phyloP scores from a whole-genome alignment of 1,140 invertebrate species.

The Aphaenogaster floridana region DNA sequence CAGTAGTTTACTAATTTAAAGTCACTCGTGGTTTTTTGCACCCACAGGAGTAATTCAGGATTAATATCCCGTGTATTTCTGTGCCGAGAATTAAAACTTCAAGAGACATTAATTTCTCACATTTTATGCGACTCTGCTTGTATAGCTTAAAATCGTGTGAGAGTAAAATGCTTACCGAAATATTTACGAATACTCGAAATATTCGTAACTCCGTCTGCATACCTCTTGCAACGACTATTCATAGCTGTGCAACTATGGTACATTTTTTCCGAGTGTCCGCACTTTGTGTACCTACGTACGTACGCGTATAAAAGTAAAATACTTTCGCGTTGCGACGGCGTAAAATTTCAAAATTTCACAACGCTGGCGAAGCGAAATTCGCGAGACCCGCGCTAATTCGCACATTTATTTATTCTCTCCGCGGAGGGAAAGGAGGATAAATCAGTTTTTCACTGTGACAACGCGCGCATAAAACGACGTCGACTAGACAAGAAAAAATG shows the following conservation, averaged over 20 bases:
- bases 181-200: constrained; percentile 14
- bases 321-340: constrained; percentile 19
- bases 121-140: neutral
- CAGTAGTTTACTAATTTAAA: constrained; percentile 1
- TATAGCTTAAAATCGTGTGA: neutral
- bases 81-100: constrained; percentile 5
- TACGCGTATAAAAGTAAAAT: constrained; percentile 11
- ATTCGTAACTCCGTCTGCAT: neutral
- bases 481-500: neutral
- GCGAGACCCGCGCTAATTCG: constrained; percentile 40
- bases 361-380: constrained; percentile 1
- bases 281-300: neutral
- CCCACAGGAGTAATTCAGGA: neutral
- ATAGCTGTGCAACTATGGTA: neutral
- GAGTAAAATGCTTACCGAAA: constrained; percentile 27
- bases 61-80: neutral
- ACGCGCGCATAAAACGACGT: neutral
- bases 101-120: constrained; percentile 21
- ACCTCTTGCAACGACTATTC: neutral
- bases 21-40: neutral
- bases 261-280: constrained; percentile 15
- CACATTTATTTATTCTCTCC: constrained; percentile 55
- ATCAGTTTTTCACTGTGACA: constrained; percentile 34
- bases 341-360: constrained; percentile 39
- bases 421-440: constrained; percentile 11